A percentile compares a stretch with the other conserved stretches of the same genome.
Evolutionary conservation across 2,113 vertebrate genomes (phyloP).

Genomic region (Xenopus tropicalis): DNA sequence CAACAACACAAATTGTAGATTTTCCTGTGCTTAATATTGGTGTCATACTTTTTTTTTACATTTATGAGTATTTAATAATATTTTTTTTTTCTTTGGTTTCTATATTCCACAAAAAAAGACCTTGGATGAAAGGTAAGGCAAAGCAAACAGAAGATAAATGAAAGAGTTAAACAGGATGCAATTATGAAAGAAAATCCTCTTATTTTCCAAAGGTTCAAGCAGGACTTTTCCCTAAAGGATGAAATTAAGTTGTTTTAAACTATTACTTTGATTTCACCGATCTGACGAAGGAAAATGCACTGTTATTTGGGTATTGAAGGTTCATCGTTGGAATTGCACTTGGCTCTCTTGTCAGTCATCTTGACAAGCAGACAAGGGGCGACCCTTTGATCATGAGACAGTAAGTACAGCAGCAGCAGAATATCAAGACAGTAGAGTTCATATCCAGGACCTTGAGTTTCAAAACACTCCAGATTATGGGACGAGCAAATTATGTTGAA

Average conservation of each 20-base stretch:
- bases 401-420: constrained; percentile 52
- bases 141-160: constrained; percentile 33
- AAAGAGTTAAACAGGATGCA: constrained; percentile 55
- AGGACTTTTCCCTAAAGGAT: constrained; percentile 56
- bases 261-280: constrained; percentile 65
- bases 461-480: constrained; percentile 23
- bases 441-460: constrained; percentile 41
- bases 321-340: constrained; percentile 54
- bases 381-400: constrained; percentile 63
- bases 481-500: constrained; percentile 13
- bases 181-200: constrained; percentile 44
- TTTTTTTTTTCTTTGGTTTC: not conserved
- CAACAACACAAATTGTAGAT: too few species aligned
- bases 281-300: constrained; percentile 57
- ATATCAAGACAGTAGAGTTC: constrained; percentile 48
- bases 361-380: constrained; percentile 55
- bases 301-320: constrained; percentile 60
- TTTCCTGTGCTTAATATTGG: too few species aligned
- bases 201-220: constrained; percentile 51
- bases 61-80: too few species aligned
- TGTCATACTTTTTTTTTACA: too few species aligned
- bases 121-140: constrained; percentile 26
- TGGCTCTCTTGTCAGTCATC: constrained; percentile 61
- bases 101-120: not conserved
- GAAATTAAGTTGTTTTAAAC: constrained; percentile 62